A percentile compares a stretch with the other conserved stretches of the same genome.
These are phyloP conservation scores for Ectemnius cavifrons DNA, from an alignment of 2,888 invertebrate species.

Conservation along the genomic window DNA sequence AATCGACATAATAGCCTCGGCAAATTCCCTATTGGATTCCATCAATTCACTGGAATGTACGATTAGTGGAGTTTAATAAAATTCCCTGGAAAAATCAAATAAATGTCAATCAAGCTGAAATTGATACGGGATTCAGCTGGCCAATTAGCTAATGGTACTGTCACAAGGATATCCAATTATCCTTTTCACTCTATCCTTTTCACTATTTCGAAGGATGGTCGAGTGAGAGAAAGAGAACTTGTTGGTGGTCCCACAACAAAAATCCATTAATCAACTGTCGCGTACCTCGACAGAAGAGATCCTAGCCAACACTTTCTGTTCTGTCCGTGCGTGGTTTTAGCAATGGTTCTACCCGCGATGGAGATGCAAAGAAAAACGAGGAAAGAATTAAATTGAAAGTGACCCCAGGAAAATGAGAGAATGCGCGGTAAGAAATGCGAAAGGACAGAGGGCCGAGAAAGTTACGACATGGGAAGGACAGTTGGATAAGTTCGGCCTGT, in stretches of 20 bases:
- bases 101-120: background rate
- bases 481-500: background rate
- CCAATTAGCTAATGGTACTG: background rate
- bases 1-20: no score
- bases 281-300: conserved; percentile 22
- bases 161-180: conserved; percentile 21
- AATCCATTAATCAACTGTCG: conserved; percentile 68
- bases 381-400: conserved; percentile 55
- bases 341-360: background rate
- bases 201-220: background rate
- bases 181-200: background rate
- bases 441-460: conserved; percentile 11
- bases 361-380: background rate
- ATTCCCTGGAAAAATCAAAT: background rate
- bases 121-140: background rate
- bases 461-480: conserved; percentile 42
- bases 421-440: background rate
- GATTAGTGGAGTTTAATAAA: no score
- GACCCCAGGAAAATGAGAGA: conserved; percentile 27
- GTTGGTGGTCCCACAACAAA: conserved; percentile 57
- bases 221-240: conserved; percentile 31
- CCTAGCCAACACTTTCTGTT: conserved; percentile 28
- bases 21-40: no score
- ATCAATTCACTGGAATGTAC: no score
- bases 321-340: conserved; percentile 13